Evolutionary conservation across 2,797 vertebrate genomes (phyloP), one percentile per base, ranked within the genome.

Genomic region (Chromis chromis): DNA sequence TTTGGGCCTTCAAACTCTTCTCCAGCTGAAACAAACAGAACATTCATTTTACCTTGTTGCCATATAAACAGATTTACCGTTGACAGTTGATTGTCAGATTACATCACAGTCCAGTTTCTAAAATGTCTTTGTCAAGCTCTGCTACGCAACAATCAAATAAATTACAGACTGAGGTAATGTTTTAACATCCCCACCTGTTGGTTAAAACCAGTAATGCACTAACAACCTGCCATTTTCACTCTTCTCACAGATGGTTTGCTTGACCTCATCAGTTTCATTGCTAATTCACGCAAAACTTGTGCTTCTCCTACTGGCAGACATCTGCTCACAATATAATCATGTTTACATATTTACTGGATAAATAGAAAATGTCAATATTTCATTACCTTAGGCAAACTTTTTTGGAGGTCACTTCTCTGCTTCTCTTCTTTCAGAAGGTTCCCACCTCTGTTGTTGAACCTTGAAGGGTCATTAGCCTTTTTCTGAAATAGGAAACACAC

Each of bases 401-500:
- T 99, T 84, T 97, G 97, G 31, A 99, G 93, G 61, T 97, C 97
- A 0, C 89, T 85, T 48, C 97, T 93, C 81, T 97, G 96, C 70
- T 98, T 98, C 91, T 97, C 97, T 78, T 99, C 97, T 65, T 96
- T 97, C 44, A 99, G 91, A 28, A 99, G 96, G 83, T 96, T 98
- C 2, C 98, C 98, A 9, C 98, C 97, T 0, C 97, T 91, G 87
- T 99, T 99, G 87, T 94, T 94, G 24, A 98, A 97, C 55, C 97
- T 95, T 10, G 93, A 89, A 0, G 97, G 97, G 75, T 99, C 97
- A 6, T 84, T 95, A 8, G 96, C 95, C 85, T 97, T 98, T 88
- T 90, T 96, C 98, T 99, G 64, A 54, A 33, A 72, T 24, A 5
- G n/a, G 48, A 49, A 76, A 9, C 3, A 42, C 8, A 56, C 50